Evolutionary conservation across 2,113 vertebrate species (phyloP).

Genomic region (Rhineura floridana): DNA sequence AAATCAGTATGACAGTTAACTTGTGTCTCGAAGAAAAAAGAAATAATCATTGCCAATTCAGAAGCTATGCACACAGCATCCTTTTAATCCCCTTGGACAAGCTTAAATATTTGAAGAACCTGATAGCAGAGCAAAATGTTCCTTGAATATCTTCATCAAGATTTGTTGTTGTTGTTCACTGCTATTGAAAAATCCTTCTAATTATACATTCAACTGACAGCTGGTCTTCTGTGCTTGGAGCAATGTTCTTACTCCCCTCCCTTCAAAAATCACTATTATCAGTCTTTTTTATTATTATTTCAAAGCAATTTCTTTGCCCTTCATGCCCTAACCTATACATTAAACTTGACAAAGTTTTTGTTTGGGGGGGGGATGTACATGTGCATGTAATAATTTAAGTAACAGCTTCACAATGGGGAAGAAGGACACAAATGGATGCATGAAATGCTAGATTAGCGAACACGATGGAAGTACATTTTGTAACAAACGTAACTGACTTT

Average conservation of each 20-base stretch:
- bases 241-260: not conserved
- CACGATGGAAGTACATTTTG: not conserved
- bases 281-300: constrained; percentile 38
- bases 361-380: not conserved
- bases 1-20: constrained; percentile 6
- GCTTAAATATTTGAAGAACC: not conserved
- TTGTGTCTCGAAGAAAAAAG: not conserved
- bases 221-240: constrained; percentile 29
- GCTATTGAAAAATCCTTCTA: constrained; percentile 21
- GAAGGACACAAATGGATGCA: constrained; percentile 2
- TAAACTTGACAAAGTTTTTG: constrained; percentile 25
- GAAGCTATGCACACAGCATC: not conserved
- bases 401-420: not conserved
- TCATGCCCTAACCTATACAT: constrained; percentile 24
- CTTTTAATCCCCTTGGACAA: not conserved
- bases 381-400: constrained; percentile 12
- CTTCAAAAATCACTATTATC: constrained; percentile 15
- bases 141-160: constrained; percentile 26
- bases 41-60: constrained; percentile 24
- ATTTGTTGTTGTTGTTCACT: constrained; percentile 12
- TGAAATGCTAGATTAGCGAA: constrained; percentile 18
- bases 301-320: constrained; percentile 24
- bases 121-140: constrained; percentile 20
- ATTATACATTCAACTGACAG: constrained; percentile 31
- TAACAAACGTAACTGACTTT: not conserved